These are phyloP conservation scores for Arctia plantaginis DNA, from an alignment of 2,888 invertebrate species.

Conservation along the genomic window DNA sequence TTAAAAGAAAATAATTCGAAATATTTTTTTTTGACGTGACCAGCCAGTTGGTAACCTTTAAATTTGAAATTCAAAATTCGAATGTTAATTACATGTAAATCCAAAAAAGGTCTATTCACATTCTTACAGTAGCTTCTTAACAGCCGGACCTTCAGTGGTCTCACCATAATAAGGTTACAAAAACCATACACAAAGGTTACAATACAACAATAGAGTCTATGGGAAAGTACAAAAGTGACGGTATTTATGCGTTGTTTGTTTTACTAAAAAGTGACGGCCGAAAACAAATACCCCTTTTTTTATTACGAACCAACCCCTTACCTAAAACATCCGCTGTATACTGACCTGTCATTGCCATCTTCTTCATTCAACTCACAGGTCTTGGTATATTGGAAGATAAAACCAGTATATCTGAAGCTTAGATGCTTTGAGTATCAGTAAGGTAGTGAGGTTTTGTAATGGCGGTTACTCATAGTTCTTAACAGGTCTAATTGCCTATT, in stretches of 20 bases:
- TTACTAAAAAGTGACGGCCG: constrained; percentile 80
- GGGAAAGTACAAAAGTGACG: constrained; percentile 77
- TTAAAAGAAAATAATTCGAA: too few species aligned
- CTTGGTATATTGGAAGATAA: constrained; percentile 32
- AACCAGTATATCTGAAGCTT: constrained; percentile 25
- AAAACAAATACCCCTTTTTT: constrained; percentile 81
- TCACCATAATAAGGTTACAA: constrained; percentile 66
- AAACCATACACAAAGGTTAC: constrained; percentile 78
- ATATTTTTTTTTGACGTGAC: neutral
- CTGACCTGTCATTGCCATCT: constrained; percentile 36
- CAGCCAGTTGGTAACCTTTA: neutral
- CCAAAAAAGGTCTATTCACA: neutral
- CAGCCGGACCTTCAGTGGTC: constrained; percentile 68
- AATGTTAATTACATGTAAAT: too few species aligned
- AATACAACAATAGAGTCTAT: constrained; percentile 78
- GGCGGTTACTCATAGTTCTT: constrained; percentile 66
- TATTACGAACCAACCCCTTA: constrained; percentile 70
- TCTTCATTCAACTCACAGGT: constrained; percentile 23
- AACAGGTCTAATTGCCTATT: constrained; percentile 83
- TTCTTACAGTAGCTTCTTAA: constrained; percentile 35
- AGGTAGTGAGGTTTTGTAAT: constrained; percentile 15
- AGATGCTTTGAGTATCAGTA: constrained; percentile 10
- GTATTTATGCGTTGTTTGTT: constrained; percentile 84
- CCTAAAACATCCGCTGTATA: constrained; percentile 53
- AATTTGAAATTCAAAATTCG: neutral